phyloP scores from a whole-genome alignment of 2,888 invertebrate species.

The Brenthis hecate region DNA sequence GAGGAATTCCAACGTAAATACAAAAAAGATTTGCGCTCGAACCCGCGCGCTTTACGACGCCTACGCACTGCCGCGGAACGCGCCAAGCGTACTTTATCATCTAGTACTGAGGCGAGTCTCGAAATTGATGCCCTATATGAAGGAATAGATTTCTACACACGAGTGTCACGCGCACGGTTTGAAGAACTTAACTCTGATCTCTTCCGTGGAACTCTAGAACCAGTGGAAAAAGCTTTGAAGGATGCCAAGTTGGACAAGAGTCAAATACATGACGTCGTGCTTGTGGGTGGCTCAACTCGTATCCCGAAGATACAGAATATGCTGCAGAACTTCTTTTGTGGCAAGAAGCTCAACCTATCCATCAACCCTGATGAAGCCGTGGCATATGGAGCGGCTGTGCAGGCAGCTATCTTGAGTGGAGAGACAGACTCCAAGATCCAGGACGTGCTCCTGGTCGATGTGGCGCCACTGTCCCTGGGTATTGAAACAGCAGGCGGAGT shows the following conservation, averaged over 20 bases:
- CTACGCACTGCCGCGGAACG: constrained; percentile 87
- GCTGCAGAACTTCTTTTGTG: constrained; percentile 86
- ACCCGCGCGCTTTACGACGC: constrained; percentile 84
- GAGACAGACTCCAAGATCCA: constrained; percentile 86
- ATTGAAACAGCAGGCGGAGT: constrained; percentile 90
- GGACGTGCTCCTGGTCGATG: constrained; percentile 80
- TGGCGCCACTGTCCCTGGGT: constrained; percentile 83
- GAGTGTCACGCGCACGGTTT: constrained; percentile 85
- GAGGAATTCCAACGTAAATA: constrained; percentile 86
- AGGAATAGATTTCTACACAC: constrained; percentile 84
- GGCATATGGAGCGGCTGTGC: constrained; percentile 87
- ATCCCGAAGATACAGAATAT: constrained; percentile 88
- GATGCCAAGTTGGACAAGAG: constrained; percentile 88
- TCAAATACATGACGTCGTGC: constrained; percentile 86
- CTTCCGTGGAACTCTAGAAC: constrained; percentile 85
- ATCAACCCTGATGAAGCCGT: constrained; percentile 90
- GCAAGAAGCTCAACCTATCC: constrained; percentile 84
- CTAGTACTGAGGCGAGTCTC: constrained; percentile 86
- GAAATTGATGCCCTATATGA: constrained; percentile 87
- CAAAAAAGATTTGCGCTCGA: constrained; percentile 83
- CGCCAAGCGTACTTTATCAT: constrained; percentile 87
- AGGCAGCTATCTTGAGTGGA: constrained; percentile 85
- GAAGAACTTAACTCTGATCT: constrained; percentile 86
- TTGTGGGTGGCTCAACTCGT: constrained; percentile 89
- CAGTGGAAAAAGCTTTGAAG: constrained; percentile 86